These are phyloP conservation scores for Protophormia terraenovae DNA, from an alignment of 2,888 invertebrate species.

Conservation along the genomic window DNA sequence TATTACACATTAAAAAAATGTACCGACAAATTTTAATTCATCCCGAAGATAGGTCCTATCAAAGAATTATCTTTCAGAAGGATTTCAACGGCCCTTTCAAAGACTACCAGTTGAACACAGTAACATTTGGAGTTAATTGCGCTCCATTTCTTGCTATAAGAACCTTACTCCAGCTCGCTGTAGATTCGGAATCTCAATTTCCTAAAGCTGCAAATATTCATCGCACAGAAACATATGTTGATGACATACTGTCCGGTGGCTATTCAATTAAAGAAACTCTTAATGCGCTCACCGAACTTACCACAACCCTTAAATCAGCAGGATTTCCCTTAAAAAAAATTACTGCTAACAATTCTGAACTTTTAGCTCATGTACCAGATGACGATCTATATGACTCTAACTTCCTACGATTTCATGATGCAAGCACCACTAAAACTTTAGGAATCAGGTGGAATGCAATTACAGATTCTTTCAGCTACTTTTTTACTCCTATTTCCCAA, in stretches of 20 bases:
- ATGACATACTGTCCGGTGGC: too few relatives aligned
- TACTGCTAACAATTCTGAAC: background rate
- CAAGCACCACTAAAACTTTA: background rate
- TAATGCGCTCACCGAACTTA: too few relatives aligned
- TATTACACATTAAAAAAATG: too few relatives aligned
- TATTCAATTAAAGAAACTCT: too few relatives aligned
- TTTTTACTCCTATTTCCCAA: background rate
- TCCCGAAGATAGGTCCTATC: background rate
- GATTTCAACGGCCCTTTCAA: background rate
- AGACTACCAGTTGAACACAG: too few relatives aligned
- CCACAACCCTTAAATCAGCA: background rate
- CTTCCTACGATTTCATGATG: background rate
- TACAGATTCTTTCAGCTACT: background rate
- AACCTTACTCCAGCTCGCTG: background rate
- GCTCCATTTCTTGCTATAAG: background rate
- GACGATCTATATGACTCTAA: background rate
- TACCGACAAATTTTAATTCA: background rate
- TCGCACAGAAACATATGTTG: too few relatives aligned
- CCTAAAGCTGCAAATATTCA: too few relatives aligned
- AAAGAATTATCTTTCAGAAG: constrained; percentile 4
- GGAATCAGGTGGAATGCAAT: background rate
- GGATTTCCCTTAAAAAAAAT: background rate
- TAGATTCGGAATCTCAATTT: background rate
- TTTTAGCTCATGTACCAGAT: background rate
- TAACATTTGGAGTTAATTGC: too few relatives aligned